A percentile compares a stretch with the other conserved stretches of the same genome.
phyloP scores from a whole-genome alignment of 2,797 vertebrate species.

The Acridotheres tristis region DNA sequence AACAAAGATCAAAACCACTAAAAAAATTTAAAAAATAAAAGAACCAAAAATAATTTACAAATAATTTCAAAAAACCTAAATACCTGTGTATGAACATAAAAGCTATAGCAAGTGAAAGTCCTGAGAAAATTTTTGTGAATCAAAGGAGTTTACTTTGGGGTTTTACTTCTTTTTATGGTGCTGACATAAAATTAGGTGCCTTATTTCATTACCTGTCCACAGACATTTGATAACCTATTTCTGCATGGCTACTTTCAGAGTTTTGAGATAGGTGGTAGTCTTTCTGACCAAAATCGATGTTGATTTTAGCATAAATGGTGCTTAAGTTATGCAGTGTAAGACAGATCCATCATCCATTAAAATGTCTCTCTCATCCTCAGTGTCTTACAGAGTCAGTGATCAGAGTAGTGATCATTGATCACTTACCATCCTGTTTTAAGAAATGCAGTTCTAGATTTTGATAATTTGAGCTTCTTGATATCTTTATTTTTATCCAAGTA shows the following conservation, averaged over 20 bases:
- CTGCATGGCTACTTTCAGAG: not conserved
- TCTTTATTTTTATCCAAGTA: not conserved
- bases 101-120: not conserved
- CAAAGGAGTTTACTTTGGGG: fast-evolving
- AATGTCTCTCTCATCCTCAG: not conserved
- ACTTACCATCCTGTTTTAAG: not conserved
- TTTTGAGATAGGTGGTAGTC: not conserved
- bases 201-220: not conserved
- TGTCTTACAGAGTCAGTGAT: not conserved
- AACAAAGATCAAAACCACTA: not conserved
- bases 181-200: not conserved
- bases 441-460: not conserved
- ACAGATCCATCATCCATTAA: not conserved
- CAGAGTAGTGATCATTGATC: not conserved
- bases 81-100: not conserved
- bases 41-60: fast-evolving
- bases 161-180: not conserved
- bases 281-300: not conserved
- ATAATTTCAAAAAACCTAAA: not conserved
- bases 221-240: not conserved
- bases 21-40: not conserved
- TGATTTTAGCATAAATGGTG: not conserved
- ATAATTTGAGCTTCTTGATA: not conserved
- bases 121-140: not conserved
- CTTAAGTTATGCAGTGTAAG: not conserved